phyloP scores from a whole-genome alignment of 2,113 vertebrate genomes.

The Leucopsar rothschildi region DNA sequence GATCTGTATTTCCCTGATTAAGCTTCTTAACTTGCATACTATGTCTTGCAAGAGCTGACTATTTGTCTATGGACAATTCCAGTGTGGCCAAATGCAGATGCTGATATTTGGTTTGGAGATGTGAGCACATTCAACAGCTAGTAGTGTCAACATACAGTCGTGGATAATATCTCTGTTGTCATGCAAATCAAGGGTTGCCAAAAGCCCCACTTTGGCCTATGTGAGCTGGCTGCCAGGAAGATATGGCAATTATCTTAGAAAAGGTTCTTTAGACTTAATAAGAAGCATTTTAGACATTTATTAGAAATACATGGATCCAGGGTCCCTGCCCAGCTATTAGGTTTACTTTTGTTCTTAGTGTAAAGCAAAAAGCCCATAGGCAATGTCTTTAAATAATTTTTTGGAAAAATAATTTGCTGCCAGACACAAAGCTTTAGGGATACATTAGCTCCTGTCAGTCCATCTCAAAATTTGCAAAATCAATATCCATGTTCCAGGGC shows the following conservation, averaged over 20 bases:
- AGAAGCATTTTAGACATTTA: background rate
- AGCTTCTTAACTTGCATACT: background rate
- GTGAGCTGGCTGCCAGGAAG: background rate
- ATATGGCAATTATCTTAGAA: background rate
- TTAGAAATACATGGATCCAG: background rate
- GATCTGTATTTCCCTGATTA: background rate
- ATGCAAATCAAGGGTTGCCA: background rate
- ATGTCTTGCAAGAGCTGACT: background rate
- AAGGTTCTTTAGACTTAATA: background rate
- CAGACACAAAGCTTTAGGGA: fast-evolving
- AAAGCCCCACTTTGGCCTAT: background rate
- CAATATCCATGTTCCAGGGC: background rate
- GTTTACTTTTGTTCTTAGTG: background rate
- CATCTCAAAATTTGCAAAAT: background rate
- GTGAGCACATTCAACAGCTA: background rate
- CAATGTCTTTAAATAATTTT: background rate
- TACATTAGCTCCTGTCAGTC: background rate
- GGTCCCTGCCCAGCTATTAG: background rate
- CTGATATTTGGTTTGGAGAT: background rate
- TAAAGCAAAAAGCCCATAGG: background rate
- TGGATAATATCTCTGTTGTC: background rate
- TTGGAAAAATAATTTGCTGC: background rate
- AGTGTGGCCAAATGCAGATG: background rate
- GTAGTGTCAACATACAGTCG: background rate
- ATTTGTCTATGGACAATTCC: background rate